These are phyloP conservation scores for Tricholauxania praeusta DNA, from an alignment of 2,888 invertebrate species.

Conservation along the genomic window DNA sequence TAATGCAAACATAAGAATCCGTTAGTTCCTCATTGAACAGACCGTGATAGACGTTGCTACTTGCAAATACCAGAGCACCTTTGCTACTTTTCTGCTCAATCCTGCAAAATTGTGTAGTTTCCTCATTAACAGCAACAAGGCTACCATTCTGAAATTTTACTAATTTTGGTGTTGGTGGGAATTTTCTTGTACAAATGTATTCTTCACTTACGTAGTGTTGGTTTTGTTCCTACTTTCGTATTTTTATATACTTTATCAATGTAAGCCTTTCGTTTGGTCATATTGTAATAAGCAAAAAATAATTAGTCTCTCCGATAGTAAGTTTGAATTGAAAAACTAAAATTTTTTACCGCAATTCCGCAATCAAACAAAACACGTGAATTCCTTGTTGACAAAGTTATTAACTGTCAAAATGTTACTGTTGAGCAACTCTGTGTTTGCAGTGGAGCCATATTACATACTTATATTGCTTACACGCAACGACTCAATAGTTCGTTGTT, in stretches of 20 bases:
- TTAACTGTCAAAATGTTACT: no score
- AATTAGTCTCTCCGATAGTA: not conserved
- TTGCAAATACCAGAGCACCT: slow-evolving; percentile 55
- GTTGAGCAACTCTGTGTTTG: no score
- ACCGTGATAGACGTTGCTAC: slow-evolving; percentile 57
- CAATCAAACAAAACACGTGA: no score
- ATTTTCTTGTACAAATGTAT: not conserved
- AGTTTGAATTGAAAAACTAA: not conserved
- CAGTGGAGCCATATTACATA: no score
- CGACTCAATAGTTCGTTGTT: no score
- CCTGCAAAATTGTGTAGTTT: slow-evolving; percentile 49
- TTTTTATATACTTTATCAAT: slow-evolving; percentile 51
- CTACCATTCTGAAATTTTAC: slow-evolving; percentile 65
- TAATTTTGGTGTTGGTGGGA: slow-evolving; percentile 36
- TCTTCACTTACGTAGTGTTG: slow-evolving; percentile 57
- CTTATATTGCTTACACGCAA: no score
- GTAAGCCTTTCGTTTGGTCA: slow-evolving; percentile 55
- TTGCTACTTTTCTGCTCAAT: slow-evolving; percentile 42
- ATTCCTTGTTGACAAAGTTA: no score
- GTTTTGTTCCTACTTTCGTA: slow-evolving; percentile 41
- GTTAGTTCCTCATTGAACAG: slow-evolving; percentile 47
- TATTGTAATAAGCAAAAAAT: not conserved
- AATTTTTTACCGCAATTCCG: not conserved
- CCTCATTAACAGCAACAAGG: slow-evolving; percentile 48
- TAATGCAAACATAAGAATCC: slow-evolving; percentile 61